A percentile compares a stretch with the other conserved stretches of the same genome.
These are phyloP conservation scores for Lampropteryx suffumata DNA, from an alignment of 2,888 invertebrate species.

Conservation along the genomic window DNA sequence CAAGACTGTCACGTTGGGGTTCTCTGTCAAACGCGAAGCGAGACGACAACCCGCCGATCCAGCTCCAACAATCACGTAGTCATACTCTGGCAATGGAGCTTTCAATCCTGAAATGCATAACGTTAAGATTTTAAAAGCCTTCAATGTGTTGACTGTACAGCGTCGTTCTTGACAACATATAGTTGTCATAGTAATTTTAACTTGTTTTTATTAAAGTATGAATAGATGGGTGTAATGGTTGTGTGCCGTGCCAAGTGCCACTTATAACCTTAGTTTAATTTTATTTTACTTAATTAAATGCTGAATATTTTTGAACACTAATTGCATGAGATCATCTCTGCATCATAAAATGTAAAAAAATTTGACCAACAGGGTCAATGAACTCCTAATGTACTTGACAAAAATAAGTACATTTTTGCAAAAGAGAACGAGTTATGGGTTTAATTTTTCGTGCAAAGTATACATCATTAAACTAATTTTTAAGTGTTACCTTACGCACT, in stretches of 20 bases:
- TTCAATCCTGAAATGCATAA: slow-evolving; percentile 53
- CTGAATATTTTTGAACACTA: too few relatives aligned
- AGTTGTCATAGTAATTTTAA: too few relatives aligned
- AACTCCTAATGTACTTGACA: neutral
- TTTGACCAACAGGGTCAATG: neutral
- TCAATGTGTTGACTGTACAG: too few relatives aligned
- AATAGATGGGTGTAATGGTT: too few relatives aligned
- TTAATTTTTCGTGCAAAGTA: neutral
- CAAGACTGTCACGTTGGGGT: slow-evolving; percentile 79
- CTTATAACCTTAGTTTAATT: too few relatives aligned
- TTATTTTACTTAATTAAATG: too few relatives aligned
- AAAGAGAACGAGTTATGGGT: neutral
- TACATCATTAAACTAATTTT: neutral
- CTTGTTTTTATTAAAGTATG: too few relatives aligned
- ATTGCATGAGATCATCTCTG: too few relatives aligned
- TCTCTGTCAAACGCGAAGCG: slow-evolving; percentile 76
- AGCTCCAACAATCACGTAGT: slow-evolving; percentile 82
- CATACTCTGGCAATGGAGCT: slow-evolving; percentile 71
- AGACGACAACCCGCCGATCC: slow-evolving; percentile 83
- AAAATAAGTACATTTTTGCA: neutral
- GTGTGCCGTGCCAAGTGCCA: too few relatives aligned
- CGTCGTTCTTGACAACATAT: too few relatives aligned
- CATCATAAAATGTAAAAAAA: neutral
- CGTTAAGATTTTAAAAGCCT: neutral
- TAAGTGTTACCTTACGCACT: neutral